Conservation (phyloP, 2,797 vertebrate species). For the Ceyx erithaca region DNA sequence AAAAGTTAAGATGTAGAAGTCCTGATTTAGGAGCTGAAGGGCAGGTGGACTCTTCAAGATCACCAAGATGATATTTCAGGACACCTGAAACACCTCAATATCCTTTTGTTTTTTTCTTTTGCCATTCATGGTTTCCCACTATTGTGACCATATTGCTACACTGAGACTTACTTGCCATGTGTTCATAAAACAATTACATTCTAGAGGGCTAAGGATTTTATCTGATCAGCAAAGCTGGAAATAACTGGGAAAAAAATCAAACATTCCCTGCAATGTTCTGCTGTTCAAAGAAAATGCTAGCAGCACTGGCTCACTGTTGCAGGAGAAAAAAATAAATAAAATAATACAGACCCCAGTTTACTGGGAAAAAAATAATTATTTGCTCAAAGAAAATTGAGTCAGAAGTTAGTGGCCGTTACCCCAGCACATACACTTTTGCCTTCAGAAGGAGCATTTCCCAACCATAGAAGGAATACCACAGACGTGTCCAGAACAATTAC, state of each 20-base stretch:
- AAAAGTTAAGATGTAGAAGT: not conserved
- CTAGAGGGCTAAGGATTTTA: not conserved
- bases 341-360: not conserved
- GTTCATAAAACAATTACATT: not conserved
- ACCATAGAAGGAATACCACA: not conserved
- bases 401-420: not conserved
- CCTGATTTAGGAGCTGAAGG: not conserved
- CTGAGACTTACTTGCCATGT: not conserved
- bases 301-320: not conserved
- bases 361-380: not conserved
- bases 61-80: not conserved
- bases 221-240: not conserved
- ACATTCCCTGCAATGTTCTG: not conserved
- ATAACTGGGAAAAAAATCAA: not conserved
- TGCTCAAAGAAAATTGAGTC: not conserved
- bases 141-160: not conserved
- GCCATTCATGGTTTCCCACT: not conserved
- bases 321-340: not conserved
- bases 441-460: conserved; percentile 12
- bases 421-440: not conserved
- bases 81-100: not conserved
- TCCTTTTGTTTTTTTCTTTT: not conserved
- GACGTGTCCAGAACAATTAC: not conserved
- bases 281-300: not conserved
- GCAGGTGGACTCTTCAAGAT: not conserved